A percentile compares a stretch with the other conserved stretches of the same genome.
Evolutionary conservation across 2,888 invertebrate species (phyloP).

Genomic region (Andricus quercusramuli): DNA sequence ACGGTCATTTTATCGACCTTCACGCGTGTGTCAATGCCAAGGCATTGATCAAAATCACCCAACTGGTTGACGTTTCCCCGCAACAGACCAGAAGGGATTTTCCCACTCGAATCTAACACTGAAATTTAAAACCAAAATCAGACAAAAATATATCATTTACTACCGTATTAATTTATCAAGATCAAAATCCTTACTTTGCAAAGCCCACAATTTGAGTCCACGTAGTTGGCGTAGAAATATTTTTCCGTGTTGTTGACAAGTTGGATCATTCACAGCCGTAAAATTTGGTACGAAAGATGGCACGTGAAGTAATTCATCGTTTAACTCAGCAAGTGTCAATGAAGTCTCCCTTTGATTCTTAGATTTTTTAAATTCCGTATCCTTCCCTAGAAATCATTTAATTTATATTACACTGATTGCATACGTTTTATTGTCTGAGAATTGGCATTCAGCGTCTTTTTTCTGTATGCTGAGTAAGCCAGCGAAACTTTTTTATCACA

Average conservation of each 20-base stretch:
- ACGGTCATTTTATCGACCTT: conserved; percentile 82
- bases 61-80: conserved; percentile 86
- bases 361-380: conserved; percentile 67
- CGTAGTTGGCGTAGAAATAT: conserved; percentile 85
- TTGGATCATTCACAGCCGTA: conserved; percentile 82
- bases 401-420: conserved; percentile 17
- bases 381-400: conserved; percentile 62
- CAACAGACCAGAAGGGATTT: conserved; percentile 84
- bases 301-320: conserved; percentile 80
- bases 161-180: not conserved
- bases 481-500: too few species aligned
- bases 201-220: conserved; percentile 85
- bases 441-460: too few species aligned
- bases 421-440: conserved; percentile 1
- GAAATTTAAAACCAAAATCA: conserved; percentile 68
- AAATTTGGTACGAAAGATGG: conserved; percentile 86
- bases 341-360: conserved; percentile 78
- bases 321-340: conserved; percentile 83
- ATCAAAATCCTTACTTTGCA: conserved; percentile 83
- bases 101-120: conserved; percentile 88
- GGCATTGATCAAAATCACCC: conserved; percentile 86
- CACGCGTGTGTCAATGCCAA: conserved; percentile 81
- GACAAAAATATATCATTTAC: not conserved
- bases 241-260: conserved; percentile 85
- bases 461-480: too few species aligned